Percentiles rank a stretch among this genome's conserved stretches.
These are phyloP conservation scores for Hydrochoerus hydrochaeris DNA, from an alignment of 2,113 vertebrate species.

Conservation along the genomic window DNA sequence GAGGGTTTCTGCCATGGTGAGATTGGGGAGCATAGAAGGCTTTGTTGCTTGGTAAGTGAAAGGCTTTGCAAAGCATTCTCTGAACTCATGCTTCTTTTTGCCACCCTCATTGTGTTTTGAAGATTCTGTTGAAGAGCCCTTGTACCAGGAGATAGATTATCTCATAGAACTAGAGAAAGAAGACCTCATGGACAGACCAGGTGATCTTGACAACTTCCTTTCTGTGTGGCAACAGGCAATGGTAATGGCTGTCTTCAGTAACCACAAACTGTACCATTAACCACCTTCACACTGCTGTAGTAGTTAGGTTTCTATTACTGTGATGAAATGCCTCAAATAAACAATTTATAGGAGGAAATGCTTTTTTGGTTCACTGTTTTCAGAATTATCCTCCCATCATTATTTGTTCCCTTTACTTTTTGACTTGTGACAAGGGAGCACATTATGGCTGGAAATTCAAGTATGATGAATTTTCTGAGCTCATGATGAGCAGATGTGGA, in stretches of 20 bases:
- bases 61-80: background rate
- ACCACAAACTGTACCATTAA: background rate
- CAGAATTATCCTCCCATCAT: background rate
- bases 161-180: background rate
- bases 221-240: background rate
- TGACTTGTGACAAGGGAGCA: background rate
- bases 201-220: background rate
- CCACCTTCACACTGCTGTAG: background rate
- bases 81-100: background rate
- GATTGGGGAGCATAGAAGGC: background rate
- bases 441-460: background rate
- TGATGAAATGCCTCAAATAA: background rate
- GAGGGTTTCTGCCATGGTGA: background rate
- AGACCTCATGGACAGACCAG: background rate
- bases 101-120: background rate
- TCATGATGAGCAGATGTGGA: background rate
- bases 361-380: background rate
- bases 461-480: background rate
- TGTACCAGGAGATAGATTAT: conserved; percentile 40
- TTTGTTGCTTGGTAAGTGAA: background rate
- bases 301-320: background rate
- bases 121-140: background rate
- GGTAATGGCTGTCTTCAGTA: too few relatives aligned
- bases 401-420: background rate
- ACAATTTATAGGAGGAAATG: background rate